These are phyloP conservation scores for Bombycilla garrulus DNA, from an alignment of 2,113 vertebrate genomes.

Conservation along the genomic window DNA sequence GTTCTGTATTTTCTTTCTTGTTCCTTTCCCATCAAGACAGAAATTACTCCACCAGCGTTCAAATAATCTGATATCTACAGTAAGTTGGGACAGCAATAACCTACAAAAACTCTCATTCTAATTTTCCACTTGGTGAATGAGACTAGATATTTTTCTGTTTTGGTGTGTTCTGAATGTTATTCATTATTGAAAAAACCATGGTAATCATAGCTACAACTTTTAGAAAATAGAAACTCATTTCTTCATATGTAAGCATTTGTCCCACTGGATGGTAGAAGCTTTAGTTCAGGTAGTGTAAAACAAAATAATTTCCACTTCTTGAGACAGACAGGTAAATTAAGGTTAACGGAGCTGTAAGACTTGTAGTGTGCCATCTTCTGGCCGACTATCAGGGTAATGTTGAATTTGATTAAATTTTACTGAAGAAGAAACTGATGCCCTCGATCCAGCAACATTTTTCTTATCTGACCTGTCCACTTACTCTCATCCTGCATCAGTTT, in stretches of 20 bases:
- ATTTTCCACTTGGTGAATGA: not conserved
- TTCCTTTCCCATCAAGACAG: not conserved
- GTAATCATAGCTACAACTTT: not conserved
- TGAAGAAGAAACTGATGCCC: not conserved
- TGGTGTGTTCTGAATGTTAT: not conserved
- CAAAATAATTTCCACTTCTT: not conserved
- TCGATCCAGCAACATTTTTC: not conserved
- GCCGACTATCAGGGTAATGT: not conserved
- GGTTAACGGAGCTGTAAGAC: not conserved
- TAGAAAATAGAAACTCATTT: not conserved
- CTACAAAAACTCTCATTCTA: not conserved
- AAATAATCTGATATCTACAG: not conserved
- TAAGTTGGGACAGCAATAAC: not conserved
- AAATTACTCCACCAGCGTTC: not conserved
- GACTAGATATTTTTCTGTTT: not conserved
- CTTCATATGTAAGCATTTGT: not conserved
- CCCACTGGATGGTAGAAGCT: not conserved
- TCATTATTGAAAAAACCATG: not conserved
- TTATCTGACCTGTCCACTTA: not conserved
- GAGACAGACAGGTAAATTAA: not conserved
- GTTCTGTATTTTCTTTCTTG: not conserved
- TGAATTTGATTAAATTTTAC: not conserved
- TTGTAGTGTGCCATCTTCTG: not conserved
- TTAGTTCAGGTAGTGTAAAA: not conserved
- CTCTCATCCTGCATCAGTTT: not conserved